A percentile compares a stretch with the other conserved stretches of the same genome.
These are phyloP conservation scores for Procambarus virginalis DNA, from an alignment of 1,140 invertebrate species.

Conservation along the genomic window DNA sequence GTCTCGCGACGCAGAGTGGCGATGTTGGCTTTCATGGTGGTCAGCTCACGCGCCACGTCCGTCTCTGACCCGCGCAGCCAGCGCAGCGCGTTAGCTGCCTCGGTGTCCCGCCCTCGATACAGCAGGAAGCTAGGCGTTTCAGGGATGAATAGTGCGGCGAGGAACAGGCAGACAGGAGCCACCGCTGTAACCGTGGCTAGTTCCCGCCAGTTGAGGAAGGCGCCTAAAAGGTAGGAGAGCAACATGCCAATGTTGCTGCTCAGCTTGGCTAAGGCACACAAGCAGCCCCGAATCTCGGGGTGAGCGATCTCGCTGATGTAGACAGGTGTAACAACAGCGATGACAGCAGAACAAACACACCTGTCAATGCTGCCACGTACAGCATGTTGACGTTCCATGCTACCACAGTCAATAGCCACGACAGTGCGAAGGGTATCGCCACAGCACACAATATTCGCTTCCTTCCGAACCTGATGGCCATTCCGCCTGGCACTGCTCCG, in stretches of 20 bases:
- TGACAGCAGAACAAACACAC: constrained; percentile 85
- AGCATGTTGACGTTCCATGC: constrained; percentile 85
- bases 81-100: constrained; percentile 84
- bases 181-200: constrained; percentile 84
- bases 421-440: constrained; percentile 82
- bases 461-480: constrained; percentile 83
- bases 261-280: constrained; percentile 89
- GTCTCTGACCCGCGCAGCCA: constrained; percentile 84
- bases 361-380: constrained; percentile 84
- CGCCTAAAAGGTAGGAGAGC: constrained; percentile 86
- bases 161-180: constrained; percentile 77
- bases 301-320: constrained; percentile 94
- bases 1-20: constrained; percentile 72
- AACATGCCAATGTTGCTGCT: constrained; percentile 89
- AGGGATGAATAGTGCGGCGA: constrained; percentile 77
- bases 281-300: constrained; percentile 86
- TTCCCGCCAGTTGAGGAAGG: constrained; percentile 87
- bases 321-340: constrained; percentile 86
- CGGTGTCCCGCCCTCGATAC: constrained; percentile 82
- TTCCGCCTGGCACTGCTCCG: constrained; percentile 84
- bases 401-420: constrained; percentile 85
- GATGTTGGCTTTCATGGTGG: constrained; percentile 81
- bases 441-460: constrained; percentile 81
- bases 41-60: constrained; percentile 82
- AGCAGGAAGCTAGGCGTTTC: constrained; percentile 89